phyloP scores from a whole-genome alignment of 2,888 invertebrate species.

The Poecilus cupreus region DNA sequence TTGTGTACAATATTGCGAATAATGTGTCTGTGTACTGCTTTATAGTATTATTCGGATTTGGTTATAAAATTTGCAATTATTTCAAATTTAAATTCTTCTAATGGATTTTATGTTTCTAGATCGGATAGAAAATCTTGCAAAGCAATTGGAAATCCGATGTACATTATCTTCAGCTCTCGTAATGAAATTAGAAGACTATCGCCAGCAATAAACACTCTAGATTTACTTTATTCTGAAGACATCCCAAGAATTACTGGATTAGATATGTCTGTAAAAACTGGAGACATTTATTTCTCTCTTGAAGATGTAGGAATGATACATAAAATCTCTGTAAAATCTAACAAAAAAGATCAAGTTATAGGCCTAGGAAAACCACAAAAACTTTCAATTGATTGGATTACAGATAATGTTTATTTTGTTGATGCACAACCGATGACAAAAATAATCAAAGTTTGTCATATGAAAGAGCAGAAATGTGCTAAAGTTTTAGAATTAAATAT shows the following conservation, averaged over 20 bases:
- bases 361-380: conserved; percentile 74
- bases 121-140: conserved; percentile 81
- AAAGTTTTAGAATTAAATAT: conserved; percentile 74
- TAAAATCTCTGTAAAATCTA: conserved; percentile 70
- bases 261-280: conserved; percentile 73
- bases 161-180: conserved; percentile 75
- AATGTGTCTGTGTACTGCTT: too few species aligned
- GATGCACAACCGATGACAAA: conserved; percentile 65
- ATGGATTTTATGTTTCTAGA: conserved; percentile 68
- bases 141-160: conserved; percentile 76
- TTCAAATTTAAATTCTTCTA: neutral
- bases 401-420: conserved; percentile 82
- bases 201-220: conserved; percentile 67
- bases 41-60: too few species aligned
- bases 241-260: conserved; percentile 75
- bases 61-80: neutral
- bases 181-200: conserved; percentile 76
- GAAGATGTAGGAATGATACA: conserved; percentile 72
- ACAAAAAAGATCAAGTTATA: conserved; percentile 69
- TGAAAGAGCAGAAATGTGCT: conserved; percentile 76
- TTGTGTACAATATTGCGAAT: too few species aligned
- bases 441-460: conserved; percentile 75
- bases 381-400: conserved; percentile 84
- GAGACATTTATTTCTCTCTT: conserved; percentile 74
- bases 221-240: conserved; percentile 71